These are phyloP conservation scores for Ichneumoninae sp. DNA, from an alignment of 2,888 invertebrate species.

Conservation along the genomic window DNA sequence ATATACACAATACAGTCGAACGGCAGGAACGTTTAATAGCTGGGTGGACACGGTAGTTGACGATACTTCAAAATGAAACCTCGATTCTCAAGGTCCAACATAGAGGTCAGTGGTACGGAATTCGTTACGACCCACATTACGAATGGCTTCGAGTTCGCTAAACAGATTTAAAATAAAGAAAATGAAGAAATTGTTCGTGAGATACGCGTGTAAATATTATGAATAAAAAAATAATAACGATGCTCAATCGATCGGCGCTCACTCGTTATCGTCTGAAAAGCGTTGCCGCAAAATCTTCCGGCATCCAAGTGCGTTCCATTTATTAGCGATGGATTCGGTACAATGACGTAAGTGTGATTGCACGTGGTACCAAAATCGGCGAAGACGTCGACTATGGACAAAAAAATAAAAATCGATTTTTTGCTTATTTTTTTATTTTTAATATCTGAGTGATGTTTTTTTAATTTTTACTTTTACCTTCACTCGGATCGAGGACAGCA, in stretches of 20 bases:
- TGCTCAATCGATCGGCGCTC: constrained; percentile 78
- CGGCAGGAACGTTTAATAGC: constrained; percentile 2
- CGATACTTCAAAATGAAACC: constrained; percentile 90
- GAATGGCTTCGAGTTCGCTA: constrained; percentile 89
- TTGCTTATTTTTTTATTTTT: not conserved
- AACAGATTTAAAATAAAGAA: constrained; percentile 66
- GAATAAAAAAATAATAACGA: constrained; percentile 14
- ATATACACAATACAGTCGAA: constrained; percentile 32
- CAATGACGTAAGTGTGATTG: constrained; percentile 90
- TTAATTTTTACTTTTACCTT: constrained; percentile 31
- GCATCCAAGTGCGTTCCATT: constrained; percentile 79
- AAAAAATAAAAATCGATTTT: not conserved
- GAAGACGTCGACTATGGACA: constrained; percentile 83
- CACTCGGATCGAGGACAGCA: constrained; percentile 87
- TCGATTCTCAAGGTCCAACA: constrained; percentile 88
- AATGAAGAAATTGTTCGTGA: constrained; percentile 1
- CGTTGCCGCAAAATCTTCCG: constrained; percentile 92
- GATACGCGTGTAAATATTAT: constrained; percentile 35
- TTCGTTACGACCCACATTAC: constrained; percentile 90
- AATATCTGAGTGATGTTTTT: not conserved
- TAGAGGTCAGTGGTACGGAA: constrained; percentile 81
- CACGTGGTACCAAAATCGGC: constrained; percentile 87
- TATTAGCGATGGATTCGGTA: constrained; percentile 87
- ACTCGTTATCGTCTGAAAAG: constrained; percentile 88
- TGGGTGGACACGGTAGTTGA: constrained; percentile 87